phyloP scores from a whole-genome alignment of 2,888 invertebrate genomes.

The Melieria omissa region DNA sequence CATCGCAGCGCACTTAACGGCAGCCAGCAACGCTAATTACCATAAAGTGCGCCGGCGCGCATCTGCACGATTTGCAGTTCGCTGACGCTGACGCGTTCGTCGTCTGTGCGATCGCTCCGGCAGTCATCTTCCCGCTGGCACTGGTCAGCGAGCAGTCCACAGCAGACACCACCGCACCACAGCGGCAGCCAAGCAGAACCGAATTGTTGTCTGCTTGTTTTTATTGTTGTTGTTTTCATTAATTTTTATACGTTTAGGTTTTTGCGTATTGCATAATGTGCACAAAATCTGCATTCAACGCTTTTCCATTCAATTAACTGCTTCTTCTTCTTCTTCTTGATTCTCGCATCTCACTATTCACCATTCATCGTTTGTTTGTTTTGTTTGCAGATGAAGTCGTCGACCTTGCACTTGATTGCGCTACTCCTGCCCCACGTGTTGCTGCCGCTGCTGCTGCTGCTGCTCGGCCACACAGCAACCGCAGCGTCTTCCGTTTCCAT shows the following conservation, averaged over 20 bases:
- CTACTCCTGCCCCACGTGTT: constrained; percentile 57
- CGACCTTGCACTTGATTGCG: constrained; percentile 66
- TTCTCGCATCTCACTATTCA: constrained; percentile 10
- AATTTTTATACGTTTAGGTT: not conserved
- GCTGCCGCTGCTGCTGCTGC: constrained; percentile 41
- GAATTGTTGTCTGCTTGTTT: not conserved
- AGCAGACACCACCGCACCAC: not conserved
- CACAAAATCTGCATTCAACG: no score
- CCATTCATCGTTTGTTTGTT: constrained; percentile 24
- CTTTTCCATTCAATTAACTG: no score
- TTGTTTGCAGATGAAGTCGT: constrained; percentile 60
- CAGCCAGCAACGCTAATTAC: constrained; percentile 40
- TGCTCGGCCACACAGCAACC: constrained; percentile 35
- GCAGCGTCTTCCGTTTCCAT: constrained; percentile 37
- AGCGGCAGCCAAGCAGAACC: constrained; percentile 28
- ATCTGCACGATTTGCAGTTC: constrained; percentile 20
- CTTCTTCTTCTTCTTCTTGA: no score
- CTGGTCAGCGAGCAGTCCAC: not conserved
- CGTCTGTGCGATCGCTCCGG: not conserved
- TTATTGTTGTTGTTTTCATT: not conserved
- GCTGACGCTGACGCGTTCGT: not conserved
- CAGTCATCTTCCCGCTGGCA: not conserved
- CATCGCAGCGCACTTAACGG: not conserved
- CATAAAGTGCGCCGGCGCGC: constrained; percentile 39
- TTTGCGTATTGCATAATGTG: no score